phyloP scores from a whole-genome alignment of 2,113 vertebrate genomes.

The Seriola rivoliana region DNA sequence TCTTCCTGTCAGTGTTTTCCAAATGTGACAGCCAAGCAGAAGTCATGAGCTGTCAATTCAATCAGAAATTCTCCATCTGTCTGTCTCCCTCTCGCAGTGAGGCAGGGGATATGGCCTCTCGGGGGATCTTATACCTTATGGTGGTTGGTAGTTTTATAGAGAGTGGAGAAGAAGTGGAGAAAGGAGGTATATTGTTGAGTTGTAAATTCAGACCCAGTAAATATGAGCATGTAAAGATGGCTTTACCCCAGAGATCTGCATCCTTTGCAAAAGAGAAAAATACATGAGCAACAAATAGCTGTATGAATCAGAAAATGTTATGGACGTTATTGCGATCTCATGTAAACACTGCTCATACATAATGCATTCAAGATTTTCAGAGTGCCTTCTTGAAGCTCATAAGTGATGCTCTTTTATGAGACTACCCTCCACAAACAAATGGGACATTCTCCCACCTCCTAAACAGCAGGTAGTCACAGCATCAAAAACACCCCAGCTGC shows the following conservation, averaged over 20 bases:
- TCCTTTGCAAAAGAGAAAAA: neutral
- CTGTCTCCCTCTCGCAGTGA: conserved; percentile 8
- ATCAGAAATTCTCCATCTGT: conserved; percentile 40
- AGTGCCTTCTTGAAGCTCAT: neutral
- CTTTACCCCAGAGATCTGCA: neutral
- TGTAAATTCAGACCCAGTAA: conserved; percentile 11
- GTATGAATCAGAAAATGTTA: neutral
- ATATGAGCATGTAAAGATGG: conserved; percentile 11
- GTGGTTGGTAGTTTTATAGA: conserved; percentile 28
- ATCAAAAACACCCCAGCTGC: conserved; percentile 30
- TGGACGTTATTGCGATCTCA: neutral
- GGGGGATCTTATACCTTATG: conserved; percentile 26
- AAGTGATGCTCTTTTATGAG: conserved; percentile 47
- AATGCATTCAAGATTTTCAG: neutral
- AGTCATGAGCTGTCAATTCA: conserved; percentile 72
- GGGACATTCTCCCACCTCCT: neutral
- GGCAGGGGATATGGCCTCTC: conserved; percentile 24
- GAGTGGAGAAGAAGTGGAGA: conserved; percentile 21
- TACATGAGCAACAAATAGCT: neutral
- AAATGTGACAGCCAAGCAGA: conserved; percentile 58
- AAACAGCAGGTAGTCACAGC: conserved; percentile 26
- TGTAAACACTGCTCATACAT: neutral
- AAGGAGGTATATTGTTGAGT: neutral
- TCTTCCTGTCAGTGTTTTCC: conserved; percentile 51
- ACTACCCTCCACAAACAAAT: conserved; percentile 20